These are phyloP conservation scores for Drosophila sulfurigaster DNA, from an alignment of 1,140 invertebrate species.

Conservation along the genomic window DNA sequence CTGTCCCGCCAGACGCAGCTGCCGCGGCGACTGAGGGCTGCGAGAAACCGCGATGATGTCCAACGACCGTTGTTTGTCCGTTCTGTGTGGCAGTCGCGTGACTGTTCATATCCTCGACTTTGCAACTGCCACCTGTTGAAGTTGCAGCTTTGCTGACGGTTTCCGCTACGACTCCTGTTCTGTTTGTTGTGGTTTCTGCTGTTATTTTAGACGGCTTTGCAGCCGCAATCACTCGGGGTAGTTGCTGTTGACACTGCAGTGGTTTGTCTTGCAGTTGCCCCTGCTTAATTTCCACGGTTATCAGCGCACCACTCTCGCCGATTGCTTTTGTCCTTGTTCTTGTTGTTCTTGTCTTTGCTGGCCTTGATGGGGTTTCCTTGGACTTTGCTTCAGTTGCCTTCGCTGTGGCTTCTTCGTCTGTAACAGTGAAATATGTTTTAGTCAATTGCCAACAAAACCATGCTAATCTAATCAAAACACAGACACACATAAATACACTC, in stretches of 20 bases:
- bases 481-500: conserved; percentile 23
- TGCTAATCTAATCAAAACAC: conserved; percentile 51
- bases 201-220: conserved; percentile 22
- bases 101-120: conserved; percentile 79
- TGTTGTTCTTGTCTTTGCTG: conserved; percentile 17
- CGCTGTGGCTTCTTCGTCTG: conserved; percentile 66
- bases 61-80: conserved; percentile 84
- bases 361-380: conserved; percentile 36
- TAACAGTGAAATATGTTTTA: conserved; percentile 41
- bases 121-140: conserved; percentile 42
- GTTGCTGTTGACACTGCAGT: neutral
- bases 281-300: conserved; percentile 73
- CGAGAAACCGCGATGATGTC: conserved; percentile 84
- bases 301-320: conserved; percentile 51
- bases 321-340: conserved; percentile 32
- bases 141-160: conserved; percentile 19
- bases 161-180: neutral
- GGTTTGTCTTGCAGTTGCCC: conserved; percentile 51
- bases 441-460: conserved; percentile 20
- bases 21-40: conserved; percentile 78
- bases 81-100: conserved; percentile 83
- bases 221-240: conserved; percentile 5
- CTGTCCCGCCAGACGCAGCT: conserved; percentile 60
- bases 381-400: conserved; percentile 41
- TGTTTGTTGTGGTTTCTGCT: conserved; percentile 13